A percentile compares a stretch with the other conserved stretches of the same genome.
phyloP scores from a whole-genome alignment of 2,113 vertebrate species.

The Gasterosteus aculeatus region DNA sequence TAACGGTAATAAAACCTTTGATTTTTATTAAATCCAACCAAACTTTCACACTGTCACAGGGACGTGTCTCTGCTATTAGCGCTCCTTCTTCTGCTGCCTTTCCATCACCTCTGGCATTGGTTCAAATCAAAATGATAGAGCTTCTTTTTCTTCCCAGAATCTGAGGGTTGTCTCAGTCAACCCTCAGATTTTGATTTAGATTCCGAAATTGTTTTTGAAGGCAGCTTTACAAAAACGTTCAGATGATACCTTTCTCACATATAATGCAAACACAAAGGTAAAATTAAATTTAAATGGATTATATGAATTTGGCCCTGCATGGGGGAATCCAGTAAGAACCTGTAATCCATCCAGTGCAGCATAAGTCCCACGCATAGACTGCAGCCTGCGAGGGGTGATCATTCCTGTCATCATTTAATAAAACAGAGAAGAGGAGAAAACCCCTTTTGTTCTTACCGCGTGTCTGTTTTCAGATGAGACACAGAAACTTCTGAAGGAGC shows the following conservation, averaged over 20 bases:
- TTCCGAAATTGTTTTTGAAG: background rate
- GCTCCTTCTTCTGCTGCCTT: background rate
- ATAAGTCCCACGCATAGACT: background rate
- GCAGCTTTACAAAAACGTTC: background rate
- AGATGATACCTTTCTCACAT: background rate
- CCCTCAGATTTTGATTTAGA: background rate
- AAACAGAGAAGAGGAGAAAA: background rate
- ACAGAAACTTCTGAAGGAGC: constrained; percentile 93
- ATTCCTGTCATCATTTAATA: background rate
- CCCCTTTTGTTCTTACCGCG: background rate
- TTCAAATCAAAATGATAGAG: background rate
- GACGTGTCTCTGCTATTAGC: background rate
- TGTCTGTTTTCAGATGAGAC: constrained; percentile 87
- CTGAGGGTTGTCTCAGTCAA: background rate
- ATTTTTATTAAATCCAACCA: background rate
- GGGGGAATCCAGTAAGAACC: background rate
- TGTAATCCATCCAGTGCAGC: background rate
- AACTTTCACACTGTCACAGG: background rate
- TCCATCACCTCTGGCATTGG: background rate
- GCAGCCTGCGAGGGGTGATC: background rate
- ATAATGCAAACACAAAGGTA: background rate
- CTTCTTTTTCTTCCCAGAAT: too few species aligned
- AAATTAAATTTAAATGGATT: background rate
- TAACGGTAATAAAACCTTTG: constrained; percentile 7
- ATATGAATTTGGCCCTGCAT: background rate